Base-by-base conservation (phyloP, 1,140 invertebrate species). In the Branchinecta lindahli region DNA sequence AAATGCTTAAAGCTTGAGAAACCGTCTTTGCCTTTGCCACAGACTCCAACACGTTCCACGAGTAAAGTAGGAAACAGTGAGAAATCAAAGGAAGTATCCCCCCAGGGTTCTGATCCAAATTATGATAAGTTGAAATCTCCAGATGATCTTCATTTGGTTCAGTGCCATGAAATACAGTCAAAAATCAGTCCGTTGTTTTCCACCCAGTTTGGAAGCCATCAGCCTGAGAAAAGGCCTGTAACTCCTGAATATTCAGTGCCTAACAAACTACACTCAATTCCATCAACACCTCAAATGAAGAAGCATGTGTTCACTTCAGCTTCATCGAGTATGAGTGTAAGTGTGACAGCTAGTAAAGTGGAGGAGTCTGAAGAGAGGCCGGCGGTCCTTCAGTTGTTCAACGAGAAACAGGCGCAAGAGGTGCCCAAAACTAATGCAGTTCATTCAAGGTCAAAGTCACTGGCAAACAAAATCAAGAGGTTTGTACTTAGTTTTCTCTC, bases 151-250 rank as follows among this genome's bases (percentile, higher is more conserved):
- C 18, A 15, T 61, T 20, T 61, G 18, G 52, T 61, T 15, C 18
- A 12, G 12, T 61, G 52, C 52, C 52, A 61, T 61, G 52, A 61
- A 61, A 61, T 61, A 15, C 52, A 61, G 18, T 61, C 52, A 61
- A 61, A 61, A 61, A 6, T 61, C 4, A 61, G 52, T 61, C 52
- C 52, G 4, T 12, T 61, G 18, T 20, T 61, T 61, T 61, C 52
- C 12, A 61, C 18, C 18, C 52, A 61, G 52, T 12, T 12, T 61
- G 12, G 12, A 15, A 20, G 18, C 18, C 12, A 12, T 15, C 52
- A 61, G 18, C 52, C 12, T 15, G 52, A 61, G 12, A 61, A 61
- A 15, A 61, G 52, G 18, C 52, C 52, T 15, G 12, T 20, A 61
- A 61, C 52, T 61, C 52, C 52, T 15, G 52, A 61, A 20, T 61